phyloP scores from a whole-genome alignment of 2,888 invertebrate species.

The Achlya flavicornis region DNA sequence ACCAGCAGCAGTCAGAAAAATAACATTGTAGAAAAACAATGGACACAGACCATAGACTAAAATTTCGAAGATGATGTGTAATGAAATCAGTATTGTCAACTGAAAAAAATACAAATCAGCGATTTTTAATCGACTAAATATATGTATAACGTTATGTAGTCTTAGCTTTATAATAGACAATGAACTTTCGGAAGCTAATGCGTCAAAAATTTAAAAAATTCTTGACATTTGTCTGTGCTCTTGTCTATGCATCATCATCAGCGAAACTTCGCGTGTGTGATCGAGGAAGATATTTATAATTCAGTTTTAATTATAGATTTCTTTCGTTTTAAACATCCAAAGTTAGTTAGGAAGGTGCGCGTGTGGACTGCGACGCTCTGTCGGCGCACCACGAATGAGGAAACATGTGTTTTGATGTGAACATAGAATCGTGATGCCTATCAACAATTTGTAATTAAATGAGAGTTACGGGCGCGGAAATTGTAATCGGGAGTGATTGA shows the following conservation, averaged over 20 bases:
- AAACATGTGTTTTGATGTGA: slow-evolving; percentile 82
- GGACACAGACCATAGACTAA: slow-evolving; percentile 79
- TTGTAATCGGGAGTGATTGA: slow-evolving; percentile 16
- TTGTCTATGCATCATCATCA: slow-evolving; percentile 73
- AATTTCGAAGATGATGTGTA: slow-evolving; percentile 80
- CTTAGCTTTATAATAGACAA: slow-evolving; percentile 42
- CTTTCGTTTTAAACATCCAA: slow-evolving; percentile 60
- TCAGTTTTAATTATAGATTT: slow-evolving; percentile 73
- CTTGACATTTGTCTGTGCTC: slow-evolving; percentile 59
- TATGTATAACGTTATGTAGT: slow-evolving; percentile 19
- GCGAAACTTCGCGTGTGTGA: slow-evolving; percentile 77
- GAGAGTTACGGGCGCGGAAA: slow-evolving; percentile 34
- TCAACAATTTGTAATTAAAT: slow-evolving; percentile 74
- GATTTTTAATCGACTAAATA: slow-evolving; percentile 16
- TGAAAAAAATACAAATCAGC: slow-evolving; percentile 28
- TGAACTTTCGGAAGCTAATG: slow-evolving; percentile 49
- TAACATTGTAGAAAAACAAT: slow-evolving; percentile 85
- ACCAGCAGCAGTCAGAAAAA: slow-evolving; percentile 83
- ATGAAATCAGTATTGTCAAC: slow-evolving; percentile 55
- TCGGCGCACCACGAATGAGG: slow-evolving; percentile 58
- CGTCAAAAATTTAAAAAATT: slow-evolving; percentile 68
- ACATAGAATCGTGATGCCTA: slow-evolving; percentile 71
- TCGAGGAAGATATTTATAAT: slow-evolving; percentile 73
- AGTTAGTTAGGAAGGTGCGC: slow-evolving; percentile 62
- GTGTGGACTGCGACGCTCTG: slow-evolving; percentile 54